Conservation (phyloP, 2,888 invertebrate genomes). For the Bruchidius siliquastri region DNA sequence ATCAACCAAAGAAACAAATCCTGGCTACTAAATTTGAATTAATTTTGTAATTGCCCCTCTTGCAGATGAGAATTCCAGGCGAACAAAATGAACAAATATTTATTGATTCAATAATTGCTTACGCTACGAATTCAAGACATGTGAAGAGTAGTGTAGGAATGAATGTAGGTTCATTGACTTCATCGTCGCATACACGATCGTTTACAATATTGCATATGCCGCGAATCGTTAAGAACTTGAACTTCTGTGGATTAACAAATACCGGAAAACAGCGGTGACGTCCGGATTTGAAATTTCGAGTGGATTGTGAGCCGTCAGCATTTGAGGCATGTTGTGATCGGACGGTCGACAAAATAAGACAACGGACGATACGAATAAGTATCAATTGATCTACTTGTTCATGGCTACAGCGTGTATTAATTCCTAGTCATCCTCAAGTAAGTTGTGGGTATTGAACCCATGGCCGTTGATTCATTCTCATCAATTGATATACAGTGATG, state of each 20-base stretch:
- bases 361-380: neutral
- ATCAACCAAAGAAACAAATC: too few species aligned
- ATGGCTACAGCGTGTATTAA: neutral
- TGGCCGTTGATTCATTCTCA: too few species aligned
- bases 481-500: too few species aligned
- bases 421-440: neutral
- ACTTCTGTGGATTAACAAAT: neutral
- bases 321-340: neutral
- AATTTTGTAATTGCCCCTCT: too few species aligned
- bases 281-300: neutral
- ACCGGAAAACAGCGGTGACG: neutral
- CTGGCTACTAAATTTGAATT: too few species aligned
- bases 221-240: neutral
- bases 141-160: neutral
- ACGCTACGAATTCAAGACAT: too few species aligned
- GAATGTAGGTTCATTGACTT: neutral
- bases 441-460: too few species aligned
- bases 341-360: neutral
- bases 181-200: neutral
- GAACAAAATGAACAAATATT: too few species aligned
- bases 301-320: neutral
- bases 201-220: neutral
- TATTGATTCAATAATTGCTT: too few species aligned
- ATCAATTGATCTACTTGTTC: neutral
- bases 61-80: too few species aligned